phyloP scores from a whole-genome alignment of 37 sponge, comb jelly and placozoan genomes.

The Bolinopsis microptera region DNA sequence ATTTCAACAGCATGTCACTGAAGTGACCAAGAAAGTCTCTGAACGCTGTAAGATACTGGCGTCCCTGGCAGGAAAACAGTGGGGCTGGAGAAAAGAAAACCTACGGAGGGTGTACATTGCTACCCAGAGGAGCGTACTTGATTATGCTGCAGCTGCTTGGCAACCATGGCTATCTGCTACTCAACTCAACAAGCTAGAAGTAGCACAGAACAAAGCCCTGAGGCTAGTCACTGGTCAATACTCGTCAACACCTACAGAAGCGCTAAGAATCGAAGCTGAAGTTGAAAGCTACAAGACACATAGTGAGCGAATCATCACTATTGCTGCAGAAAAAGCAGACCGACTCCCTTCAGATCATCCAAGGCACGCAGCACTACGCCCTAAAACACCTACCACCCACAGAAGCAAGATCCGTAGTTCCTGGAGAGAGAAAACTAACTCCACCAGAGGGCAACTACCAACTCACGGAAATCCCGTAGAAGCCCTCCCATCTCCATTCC shows the following conservation, averaged over 20 bases:
- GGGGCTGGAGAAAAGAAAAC: not conserved
- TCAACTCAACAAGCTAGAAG: not conserved
- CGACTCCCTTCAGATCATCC: not conserved
- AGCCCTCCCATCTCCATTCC: not conserved
- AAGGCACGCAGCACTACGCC: not conserved
- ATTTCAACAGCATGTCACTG: not conserved
- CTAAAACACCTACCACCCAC: not conserved
- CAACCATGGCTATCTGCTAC: constrained; percentile 9
- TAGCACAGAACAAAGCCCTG: not conserved
- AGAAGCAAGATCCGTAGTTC: not conserved
- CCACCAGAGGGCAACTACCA: not conserved
- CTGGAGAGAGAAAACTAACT: not conserved
- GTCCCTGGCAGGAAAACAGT: not conserved
- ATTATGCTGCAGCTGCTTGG: not conserved
- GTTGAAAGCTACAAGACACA: constrained; percentile 27
- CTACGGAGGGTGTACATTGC: not conserved
- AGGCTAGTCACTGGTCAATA: not conserved
- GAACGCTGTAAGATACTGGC: not conserved
- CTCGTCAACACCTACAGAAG: not conserved
- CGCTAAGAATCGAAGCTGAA: constrained; percentile 3
- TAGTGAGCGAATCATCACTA: not conserved
- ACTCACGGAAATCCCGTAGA: not conserved
- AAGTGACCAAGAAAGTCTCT: not conserved
- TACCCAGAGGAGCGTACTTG: not conserved
- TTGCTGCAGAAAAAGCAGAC: not conserved